Evolutionary conservation across 2,888 invertebrate genomes (phyloP).

Genomic region (Resseliella maxima): DNA sequence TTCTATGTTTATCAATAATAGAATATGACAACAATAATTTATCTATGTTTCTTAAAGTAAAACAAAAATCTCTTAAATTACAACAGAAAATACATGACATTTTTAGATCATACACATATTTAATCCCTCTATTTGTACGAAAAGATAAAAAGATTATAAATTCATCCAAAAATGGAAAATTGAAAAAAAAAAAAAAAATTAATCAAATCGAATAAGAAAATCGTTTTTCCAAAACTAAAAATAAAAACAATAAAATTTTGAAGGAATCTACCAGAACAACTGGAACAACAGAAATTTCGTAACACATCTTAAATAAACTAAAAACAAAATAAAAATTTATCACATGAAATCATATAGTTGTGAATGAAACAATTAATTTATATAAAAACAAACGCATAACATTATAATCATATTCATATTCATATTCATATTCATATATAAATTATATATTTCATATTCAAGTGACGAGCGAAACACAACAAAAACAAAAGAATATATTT

Average conservation of each 20-base stretch:
- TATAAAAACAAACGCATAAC: neutral
- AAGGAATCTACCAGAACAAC: neutral
- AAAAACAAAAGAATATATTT: neutral
- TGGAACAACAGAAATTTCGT: neutral
- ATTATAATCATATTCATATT: slow-evolving; percentile 36
- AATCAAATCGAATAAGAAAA: neutral
- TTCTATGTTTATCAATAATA: neutral
- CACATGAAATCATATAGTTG: slow-evolving; percentile 28
- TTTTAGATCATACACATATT: neutral
- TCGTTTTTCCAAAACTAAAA: neutral
- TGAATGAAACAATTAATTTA: slow-evolving; percentile 55
- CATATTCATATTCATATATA: neutral
- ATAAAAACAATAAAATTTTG: neutral
- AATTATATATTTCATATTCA: too few species aligned
- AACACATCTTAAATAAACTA: neutral
- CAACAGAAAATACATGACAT: neutral
- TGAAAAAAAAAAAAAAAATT: too few species aligned
- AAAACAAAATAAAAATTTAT: too few species aligned
- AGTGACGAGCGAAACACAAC: neutral
- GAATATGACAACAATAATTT: neutral
- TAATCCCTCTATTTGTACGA: neutral
- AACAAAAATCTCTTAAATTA: neutral
- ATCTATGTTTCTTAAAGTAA: neutral
- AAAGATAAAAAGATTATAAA: neutral
- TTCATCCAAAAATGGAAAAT: neutral